Conservation (phyloP, 2,888 invertebrate genomes). For the Abscondita cerata region DNA sequence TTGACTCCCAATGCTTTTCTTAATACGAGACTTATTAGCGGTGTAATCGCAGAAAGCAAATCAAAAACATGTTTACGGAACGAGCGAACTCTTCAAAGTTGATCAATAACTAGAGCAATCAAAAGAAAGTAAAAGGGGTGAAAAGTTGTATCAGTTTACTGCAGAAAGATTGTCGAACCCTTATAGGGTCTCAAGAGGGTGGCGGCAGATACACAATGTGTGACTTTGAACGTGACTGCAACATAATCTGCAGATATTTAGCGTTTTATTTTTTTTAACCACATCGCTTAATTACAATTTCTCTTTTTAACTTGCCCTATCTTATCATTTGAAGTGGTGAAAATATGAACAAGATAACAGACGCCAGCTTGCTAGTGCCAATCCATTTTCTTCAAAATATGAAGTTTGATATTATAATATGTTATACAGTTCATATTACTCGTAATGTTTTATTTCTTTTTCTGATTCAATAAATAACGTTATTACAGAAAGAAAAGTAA, state of each 20-base stretch:
- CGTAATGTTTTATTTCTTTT: conserved; percentile 14
- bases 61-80: background rate
- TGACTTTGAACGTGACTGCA: conserved; percentile 28
- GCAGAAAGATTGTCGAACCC: conserved; percentile 26
- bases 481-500: conserved; percentile 14
- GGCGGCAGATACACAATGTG: conserved; percentile 27
- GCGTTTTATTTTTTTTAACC: too few relatives aligned
- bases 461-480: conserved; percentile 18
- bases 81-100: conserved; percentile 13
- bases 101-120: conserved; percentile 31
- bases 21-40: too few relatives aligned
- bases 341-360: conserved; percentile 30
- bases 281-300: too few relatives aligned
- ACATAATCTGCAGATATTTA: conserved; percentile 4
- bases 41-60: too few relatives aligned
- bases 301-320: too few relatives aligned
- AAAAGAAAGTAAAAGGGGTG: conserved; percentile 27
- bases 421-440: conserved; percentile 20
- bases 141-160: conserved; percentile 33
- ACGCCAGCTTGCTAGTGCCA: conserved; percentile 24
- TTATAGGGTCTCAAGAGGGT: conserved; percentile 26
- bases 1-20: too few relatives aligned
- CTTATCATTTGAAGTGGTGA: conserved; percentile 29
- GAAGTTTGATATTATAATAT: conserved; percentile 30
- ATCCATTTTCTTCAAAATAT: conserved; percentile 31